phyloP scores from a whole-genome alignment of 2,797 vertebrate genomes.

The Mus caroli region DNA sequence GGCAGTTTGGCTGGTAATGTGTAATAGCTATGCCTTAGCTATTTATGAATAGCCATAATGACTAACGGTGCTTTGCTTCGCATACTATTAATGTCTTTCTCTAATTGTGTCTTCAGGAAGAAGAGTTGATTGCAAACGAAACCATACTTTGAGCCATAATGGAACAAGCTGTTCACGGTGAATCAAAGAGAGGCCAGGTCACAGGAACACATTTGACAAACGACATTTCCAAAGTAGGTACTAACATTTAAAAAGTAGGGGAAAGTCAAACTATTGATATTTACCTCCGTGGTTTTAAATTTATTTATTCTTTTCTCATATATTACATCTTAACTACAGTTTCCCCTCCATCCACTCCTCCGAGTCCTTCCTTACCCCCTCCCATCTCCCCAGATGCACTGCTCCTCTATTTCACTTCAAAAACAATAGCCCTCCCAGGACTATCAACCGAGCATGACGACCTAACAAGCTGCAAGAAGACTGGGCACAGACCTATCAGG shows the following conservation, averaged over 20 bases:
- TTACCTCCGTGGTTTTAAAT: neutral
- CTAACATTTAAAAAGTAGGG: neutral
- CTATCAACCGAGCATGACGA: neutral
- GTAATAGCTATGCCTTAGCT: neutral
- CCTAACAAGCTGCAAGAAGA: neutral
- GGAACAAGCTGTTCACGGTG: constrained; percentile 49
- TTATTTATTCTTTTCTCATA: neutral
- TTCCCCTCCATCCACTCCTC: neutral
- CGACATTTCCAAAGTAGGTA: constrained; percentile 64
- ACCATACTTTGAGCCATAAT: constrained; percentile 55
- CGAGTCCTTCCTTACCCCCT: neutral
- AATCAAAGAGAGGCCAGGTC: constrained; percentile 9
- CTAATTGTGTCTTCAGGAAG: constrained; percentile 66
- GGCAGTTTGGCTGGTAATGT: neutral
- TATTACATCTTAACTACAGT: neutral
- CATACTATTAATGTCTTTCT: constrained; percentile 38
- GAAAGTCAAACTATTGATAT: neutral
- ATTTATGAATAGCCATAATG: neutral
- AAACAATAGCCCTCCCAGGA: neutral
- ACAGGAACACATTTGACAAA: neutral
- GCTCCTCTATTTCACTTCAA: neutral
- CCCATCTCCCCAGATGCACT: neutral
- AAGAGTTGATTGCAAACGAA: neutral
- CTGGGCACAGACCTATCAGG: neutral
- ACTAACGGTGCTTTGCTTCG: neutral